A percentile compares a stretch with the other conserved stretches of the same genome.
Conservation (phyloP, 2,113 vertebrate species). For the Dolichotis patagonum region DNA sequence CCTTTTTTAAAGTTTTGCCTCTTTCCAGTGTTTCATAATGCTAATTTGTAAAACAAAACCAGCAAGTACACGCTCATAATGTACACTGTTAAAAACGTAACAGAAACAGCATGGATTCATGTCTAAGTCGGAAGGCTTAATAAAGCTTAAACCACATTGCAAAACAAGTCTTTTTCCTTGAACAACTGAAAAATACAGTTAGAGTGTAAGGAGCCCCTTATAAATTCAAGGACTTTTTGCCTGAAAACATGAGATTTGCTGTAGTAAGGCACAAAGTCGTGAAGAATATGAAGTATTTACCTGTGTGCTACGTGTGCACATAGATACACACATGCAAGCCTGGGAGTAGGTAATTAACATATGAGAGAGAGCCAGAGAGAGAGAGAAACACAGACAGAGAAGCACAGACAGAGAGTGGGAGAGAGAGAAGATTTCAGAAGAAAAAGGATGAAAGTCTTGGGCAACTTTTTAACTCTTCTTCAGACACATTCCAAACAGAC, state of each 20-base stretch:
- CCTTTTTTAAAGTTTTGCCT: not conserved
- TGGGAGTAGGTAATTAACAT: not conserved
- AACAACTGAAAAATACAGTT: not conserved
- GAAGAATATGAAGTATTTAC: too few species aligned
- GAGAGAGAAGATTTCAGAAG: accelerated
- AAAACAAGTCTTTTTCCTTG: not conserved
- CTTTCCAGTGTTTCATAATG: not conserved
- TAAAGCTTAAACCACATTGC: not conserved
- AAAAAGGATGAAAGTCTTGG: not conserved
- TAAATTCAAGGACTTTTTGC: not conserved
- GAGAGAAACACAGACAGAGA: not conserved
- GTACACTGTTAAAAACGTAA: too few species aligned
- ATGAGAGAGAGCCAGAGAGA: not conserved
- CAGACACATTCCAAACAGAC: not conserved
- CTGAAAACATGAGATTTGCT: not conserved
- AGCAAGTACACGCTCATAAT: not conserved
- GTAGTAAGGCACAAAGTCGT: not conserved
- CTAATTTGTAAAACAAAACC: not conserved
- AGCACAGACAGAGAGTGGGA: not conserved
- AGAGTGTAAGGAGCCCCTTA: not conserved
- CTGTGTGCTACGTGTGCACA: not conserved
- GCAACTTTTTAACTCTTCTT: not conserved
- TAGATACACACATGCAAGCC: accelerated
- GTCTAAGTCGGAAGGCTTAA: not conserved
- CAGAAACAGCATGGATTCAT: not conserved